Base-by-base conservation (phyloP, 2,888 invertebrate genomes). In the Thelaira solivaga region DNA sequence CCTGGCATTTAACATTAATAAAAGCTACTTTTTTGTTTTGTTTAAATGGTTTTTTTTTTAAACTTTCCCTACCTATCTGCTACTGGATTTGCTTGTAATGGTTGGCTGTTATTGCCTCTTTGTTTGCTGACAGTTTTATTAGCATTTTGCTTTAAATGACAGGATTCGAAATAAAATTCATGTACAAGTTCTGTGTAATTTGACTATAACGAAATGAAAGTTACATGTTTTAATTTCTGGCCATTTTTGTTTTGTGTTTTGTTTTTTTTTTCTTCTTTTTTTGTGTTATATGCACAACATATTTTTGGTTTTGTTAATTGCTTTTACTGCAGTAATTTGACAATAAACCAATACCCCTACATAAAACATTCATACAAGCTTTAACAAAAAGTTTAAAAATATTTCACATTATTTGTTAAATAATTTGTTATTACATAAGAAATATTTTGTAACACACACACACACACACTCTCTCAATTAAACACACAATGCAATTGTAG, bases 311-410 rank as follows among this genome's bases (percentile, higher is more conserved):
- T 29, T 36, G 61, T 67, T 72, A 77, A 77, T 77, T 78, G 78
- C 74, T 78, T 78, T 74, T 74, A 69, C 74, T 74, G 78, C 78
- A 78, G 78, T 78, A 78, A 78, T 74, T 78, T 74, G 78, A 74
- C 74, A 78, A 78, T 69, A 34, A 43, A 65, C 43, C 64, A 47
- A 74, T 69, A 69, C 7, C 24, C n/a, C 22, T 1, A 10, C 18
- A 47, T 34, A 18, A 45, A 11, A 5, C 18, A 47, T 20, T n/a
- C n/a, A n/a, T n/a, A n/a, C n/a, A n/a, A n/a, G n/a, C n/a, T n/a
- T n/a, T n/a, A n/a, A 43, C 11, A 24, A 53, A 55, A 67, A 34
- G 34, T 36, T 34, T 29, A 13, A 16, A 45, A 20, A 36, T 29
- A 53, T 51, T 65, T 13, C 41, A 61, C 45, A 62, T 68, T 57